These are phyloP conservation scores for Psammodynastes pulverulentus DNA, from an alignment of 2,113 vertebrate species.

Conservation along the genomic window DNA sequence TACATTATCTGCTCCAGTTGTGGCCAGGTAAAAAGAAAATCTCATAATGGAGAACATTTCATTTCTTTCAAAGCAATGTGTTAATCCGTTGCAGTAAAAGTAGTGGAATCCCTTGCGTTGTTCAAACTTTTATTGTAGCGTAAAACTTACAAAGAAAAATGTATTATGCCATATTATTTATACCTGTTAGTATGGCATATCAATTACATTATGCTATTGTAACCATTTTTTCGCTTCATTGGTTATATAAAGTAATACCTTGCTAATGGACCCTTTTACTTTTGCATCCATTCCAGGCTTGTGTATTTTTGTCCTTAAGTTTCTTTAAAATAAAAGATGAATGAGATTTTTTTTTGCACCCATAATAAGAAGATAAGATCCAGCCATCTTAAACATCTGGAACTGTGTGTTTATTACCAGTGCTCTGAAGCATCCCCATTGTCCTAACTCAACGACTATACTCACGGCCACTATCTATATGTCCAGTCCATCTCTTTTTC, in stretches of 20 bases:
- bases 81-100: not conserved
- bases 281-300: not conserved
- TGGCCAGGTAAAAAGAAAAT: conserved; percentile 85
- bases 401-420: not conserved
- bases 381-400: not conserved
- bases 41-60: not conserved
- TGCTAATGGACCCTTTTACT: not conserved
- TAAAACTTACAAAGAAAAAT: not conserved
- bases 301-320: not conserved
- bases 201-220: not conserved
- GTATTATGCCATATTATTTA: not conserved
- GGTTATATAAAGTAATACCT: not conserved
- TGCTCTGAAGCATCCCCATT: not conserved
- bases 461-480: not conserved
- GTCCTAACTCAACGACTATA: not conserved
- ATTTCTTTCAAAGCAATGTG: not conserved
- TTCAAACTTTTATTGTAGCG: not conserved
- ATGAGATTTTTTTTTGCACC: not conserved
- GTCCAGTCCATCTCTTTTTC: not conserved
- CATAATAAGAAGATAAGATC: not conserved
- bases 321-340: not conserved
- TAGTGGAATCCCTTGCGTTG: not conserved
- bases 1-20: conserved; percentile 95
- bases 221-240: not conserved
- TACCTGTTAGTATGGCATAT: not conserved